These are phyloP conservation scores for Asbolus verrucosus DNA, from an alignment of 1,140 invertebrate genomes.

Conservation along the genomic window DNA sequence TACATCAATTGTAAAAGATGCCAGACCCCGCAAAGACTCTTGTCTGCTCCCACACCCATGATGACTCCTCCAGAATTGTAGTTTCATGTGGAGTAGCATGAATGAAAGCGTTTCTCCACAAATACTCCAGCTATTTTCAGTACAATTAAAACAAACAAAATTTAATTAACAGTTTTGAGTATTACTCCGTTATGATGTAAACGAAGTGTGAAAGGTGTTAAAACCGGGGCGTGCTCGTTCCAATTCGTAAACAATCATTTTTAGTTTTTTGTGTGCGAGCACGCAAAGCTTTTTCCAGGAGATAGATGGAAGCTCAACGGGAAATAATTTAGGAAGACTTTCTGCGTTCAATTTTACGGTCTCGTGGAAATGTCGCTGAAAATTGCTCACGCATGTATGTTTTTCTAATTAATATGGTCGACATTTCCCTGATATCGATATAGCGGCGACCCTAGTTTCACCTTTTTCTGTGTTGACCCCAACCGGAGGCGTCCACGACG, in stretches of 20 bases:
- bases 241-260: slow-evolving; percentile 5
- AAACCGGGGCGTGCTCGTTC: not conserved
- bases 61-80: not conserved
- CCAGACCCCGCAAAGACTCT: not conserved
- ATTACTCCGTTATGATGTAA: not conserved
- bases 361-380: not conserved
- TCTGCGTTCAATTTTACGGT: too few species aligned
- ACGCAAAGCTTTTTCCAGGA: too few species aligned
- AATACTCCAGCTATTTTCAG: not conserved
- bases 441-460: not conserved
- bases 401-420: too few species aligned
- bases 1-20: not conserved
- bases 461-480: not conserved
- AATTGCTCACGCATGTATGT: not conserved
- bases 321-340: too few species aligned
- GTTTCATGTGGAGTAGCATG: too few species aligned
- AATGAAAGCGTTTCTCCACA: not conserved
- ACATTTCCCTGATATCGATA: not conserved
- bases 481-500: not conserved
- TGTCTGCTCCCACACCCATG: not conserved
- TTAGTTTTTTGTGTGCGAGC: too few species aligned
- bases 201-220: not conserved
- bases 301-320: too few species aligned
- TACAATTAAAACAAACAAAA: slow-evolving; percentile 20
- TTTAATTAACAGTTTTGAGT: slow-evolving; percentile 3